These are phyloP conservation scores for Acipenser oxyrinchus DNA, from an alignment of 2,797 vertebrate genomes.

Conservation along the genomic window DNA sequence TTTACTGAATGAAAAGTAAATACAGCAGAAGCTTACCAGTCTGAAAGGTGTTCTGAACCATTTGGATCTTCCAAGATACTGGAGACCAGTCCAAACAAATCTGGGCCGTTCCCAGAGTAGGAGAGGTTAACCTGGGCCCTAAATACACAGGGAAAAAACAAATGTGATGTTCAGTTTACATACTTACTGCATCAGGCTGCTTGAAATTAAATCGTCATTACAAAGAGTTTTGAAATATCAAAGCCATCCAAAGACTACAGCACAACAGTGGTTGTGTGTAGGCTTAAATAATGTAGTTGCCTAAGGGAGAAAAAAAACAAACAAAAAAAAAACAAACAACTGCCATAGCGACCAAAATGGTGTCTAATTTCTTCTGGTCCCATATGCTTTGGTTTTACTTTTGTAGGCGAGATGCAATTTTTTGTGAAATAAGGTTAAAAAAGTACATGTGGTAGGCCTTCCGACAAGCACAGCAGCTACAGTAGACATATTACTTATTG, in stretches of 20 bases:
- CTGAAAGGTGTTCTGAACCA: constrained; percentile 41
- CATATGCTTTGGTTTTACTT: too few relatives aligned
- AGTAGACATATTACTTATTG: not conserved
- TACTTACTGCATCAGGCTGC: not conserved
- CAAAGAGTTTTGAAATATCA: not conserved
- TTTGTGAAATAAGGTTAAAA: not conserved
- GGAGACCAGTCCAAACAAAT: constrained; percentile 44
- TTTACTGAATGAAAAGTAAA: too few relatives aligned
- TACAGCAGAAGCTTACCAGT: constrained; percentile 39
- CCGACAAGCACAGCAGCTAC: not conserved
- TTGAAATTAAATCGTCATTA: not conserved
- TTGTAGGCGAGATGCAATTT: too few relatives aligned
- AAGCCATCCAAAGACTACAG: not conserved
- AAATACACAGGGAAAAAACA: not conserved
- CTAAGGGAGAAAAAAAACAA: too few relatives aligned
- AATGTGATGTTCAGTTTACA: not conserved
- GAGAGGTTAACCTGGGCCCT: constrained; percentile 37
- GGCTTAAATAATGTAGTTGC: too few relatives aligned
- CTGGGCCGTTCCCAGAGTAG: constrained; percentile 41
- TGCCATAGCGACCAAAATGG: too few relatives aligned
- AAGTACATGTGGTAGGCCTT: not conserved
- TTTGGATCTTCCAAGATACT: constrained; percentile 45
- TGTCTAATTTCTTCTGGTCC: too few relatives aligned
- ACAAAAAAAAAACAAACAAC: too few relatives aligned
- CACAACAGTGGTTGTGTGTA: not conserved